phyloP scores from a whole-genome alignment of 2,888 invertebrate species.

The Acanthoscelides obtectus region DNA sequence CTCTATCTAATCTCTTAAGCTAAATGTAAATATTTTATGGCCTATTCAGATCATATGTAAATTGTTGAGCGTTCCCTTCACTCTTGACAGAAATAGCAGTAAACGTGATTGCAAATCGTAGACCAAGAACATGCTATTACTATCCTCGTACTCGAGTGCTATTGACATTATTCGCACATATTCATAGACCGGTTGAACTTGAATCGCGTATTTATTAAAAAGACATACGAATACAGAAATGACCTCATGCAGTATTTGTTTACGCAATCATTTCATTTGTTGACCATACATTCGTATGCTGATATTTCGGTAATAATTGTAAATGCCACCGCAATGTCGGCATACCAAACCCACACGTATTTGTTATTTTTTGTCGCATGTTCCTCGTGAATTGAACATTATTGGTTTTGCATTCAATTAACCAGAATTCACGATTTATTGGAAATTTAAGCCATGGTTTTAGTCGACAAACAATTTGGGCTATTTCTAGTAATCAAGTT shows the following conservation, averaged over 20 bases:
- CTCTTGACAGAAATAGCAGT: not conserved
- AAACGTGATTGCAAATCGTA: not conserved
- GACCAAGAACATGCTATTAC: not conserved
- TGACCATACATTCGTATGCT: not conserved
- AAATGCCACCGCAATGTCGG: not conserved
- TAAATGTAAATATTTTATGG: no score
- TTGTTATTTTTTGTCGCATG: not conserved
- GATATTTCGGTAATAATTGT: not conserved
- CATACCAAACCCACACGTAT: not conserved
- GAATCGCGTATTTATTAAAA: not conserved
- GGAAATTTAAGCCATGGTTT: not conserved
- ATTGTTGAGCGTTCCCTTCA: not conserved
- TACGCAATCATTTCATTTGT: not conserved
- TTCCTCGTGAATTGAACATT: not conserved
- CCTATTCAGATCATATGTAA: no score
- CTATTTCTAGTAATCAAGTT: not conserved
- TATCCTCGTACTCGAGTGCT: not conserved
- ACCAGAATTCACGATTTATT: not conserved
- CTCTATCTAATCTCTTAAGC: no score
- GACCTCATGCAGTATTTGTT: not conserved
- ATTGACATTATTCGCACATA: not conserved
- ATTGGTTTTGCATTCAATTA: not conserved
- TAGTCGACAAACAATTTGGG: not conserved
- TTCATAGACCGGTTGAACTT: not conserved
- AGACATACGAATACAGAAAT: not conserved